Conservation (phyloP, 64 coral and sea anemone species). For the Montipora capricornis region DNA sequence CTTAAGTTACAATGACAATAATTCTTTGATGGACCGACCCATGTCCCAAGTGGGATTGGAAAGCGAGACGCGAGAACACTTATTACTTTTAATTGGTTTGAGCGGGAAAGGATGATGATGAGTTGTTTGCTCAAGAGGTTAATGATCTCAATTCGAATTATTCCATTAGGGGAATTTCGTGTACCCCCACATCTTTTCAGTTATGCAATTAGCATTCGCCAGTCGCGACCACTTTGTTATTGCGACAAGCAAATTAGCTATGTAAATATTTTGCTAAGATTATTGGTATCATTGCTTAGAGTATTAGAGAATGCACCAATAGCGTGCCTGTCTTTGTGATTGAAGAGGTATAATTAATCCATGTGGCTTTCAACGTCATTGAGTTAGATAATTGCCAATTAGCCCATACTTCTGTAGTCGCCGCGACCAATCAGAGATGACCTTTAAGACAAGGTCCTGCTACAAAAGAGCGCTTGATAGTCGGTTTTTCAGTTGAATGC, state of each 20-base stretch:
- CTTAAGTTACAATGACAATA: slow-evolving; percentile 6
- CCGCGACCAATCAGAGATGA: slow-evolving; percentile 14
- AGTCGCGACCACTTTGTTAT: slow-evolving; percentile 7
- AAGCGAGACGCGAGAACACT: not conserved
- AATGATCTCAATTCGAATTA: not conserved
- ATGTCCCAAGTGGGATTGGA: slow-evolving; percentile 34
- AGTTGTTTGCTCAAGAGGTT: not conserved
- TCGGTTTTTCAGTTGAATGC: not conserved
- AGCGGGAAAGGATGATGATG: not conserved
- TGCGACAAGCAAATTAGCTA: not conserved
- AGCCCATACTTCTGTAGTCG: not conserved
- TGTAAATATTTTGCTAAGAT: slow-evolving; percentile 53
- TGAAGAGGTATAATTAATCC: slow-evolving; percentile 18
- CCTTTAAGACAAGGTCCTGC: not conserved
- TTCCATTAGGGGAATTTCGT: not conserved
- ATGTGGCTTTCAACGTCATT: not conserved
- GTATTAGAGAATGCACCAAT: slow-evolving; percentile 42
- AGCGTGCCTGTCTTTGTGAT: slow-evolving; percentile 2
- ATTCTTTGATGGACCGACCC: slow-evolving; percentile 27
- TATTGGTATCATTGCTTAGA: slow-evolving; percentile 23
- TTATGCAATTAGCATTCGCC: not conserved
- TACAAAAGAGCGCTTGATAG: slow-evolving; percentile 10
- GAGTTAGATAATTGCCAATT: slow-evolving; percentile 44
- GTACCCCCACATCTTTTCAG: too few relatives aligned
- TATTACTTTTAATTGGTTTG: slow-evolving; percentile 11